These are phyloP conservation scores for Dendrolimus houi DNA, from an alignment of 2,888 invertebrate genomes.

Conservation along the genomic window DNA sequence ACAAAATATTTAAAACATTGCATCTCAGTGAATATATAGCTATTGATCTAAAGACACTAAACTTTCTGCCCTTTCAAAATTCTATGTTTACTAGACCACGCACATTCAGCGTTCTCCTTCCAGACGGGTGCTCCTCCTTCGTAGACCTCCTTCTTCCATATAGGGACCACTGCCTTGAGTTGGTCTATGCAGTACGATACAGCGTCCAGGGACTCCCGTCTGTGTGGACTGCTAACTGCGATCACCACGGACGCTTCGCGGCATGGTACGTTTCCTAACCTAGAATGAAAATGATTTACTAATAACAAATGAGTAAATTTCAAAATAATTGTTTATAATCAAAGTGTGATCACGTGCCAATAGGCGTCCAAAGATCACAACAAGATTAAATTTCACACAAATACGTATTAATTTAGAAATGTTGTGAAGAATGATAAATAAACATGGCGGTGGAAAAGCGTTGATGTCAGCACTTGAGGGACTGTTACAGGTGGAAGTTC, in stretches of 20 bases:
- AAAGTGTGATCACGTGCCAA: too few relatives aligned
- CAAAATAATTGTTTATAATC: too few relatives aligned
- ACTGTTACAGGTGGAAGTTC: too few relatives aligned
- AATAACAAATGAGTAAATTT: not conserved
- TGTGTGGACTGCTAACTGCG: slow-evolving; percentile 92
- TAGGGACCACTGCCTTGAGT: slow-evolving; percentile 91
- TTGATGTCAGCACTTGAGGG: too few relatives aligned
- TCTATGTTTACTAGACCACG: slow-evolving; percentile 79
- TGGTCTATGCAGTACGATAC: slow-evolving; percentile 89
- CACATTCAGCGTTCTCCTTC: slow-evolving; percentile 91
- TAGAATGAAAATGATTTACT: slow-evolving; percentile 35
- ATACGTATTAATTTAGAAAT: too few relatives aligned
- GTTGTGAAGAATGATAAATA: too few relatives aligned
- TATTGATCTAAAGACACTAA: slow-evolving; percentile 6
- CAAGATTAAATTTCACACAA: too few relatives aligned
- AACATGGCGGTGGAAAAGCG: too few relatives aligned
- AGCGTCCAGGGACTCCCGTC: slow-evolving; percentile 88
- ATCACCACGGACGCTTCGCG: slow-evolving; percentile 93
- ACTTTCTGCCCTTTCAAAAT: slow-evolving; percentile 26
- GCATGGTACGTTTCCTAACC: slow-evolving; percentile 88
- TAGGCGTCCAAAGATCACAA: too few relatives aligned
- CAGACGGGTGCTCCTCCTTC: slow-evolving; percentile 77
- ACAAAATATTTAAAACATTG: too few relatives aligned
- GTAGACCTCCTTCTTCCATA: slow-evolving; percentile 98
- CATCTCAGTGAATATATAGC: too few relatives aligned